Base-by-base conservation (phyloP, 92 coral and sea anemone genomes). In the Bergia sp. region DNA sequence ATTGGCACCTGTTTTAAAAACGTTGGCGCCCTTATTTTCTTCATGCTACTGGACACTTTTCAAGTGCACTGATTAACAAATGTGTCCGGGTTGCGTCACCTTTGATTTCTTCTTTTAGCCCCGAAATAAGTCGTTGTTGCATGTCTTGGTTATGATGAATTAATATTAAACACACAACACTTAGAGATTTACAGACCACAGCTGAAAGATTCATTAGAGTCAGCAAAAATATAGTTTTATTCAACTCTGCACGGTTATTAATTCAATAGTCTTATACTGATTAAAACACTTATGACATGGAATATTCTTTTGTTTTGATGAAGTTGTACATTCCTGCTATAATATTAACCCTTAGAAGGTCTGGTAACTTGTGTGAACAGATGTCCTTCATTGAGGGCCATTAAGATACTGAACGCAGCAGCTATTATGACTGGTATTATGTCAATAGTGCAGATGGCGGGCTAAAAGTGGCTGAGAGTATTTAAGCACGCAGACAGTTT, bases 281-380 rank as follows among this genome's bases (percentile, higher is more conserved):
- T 61, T 61, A 61, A 61, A 20, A 61, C 29, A 21, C 29, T 61
- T 61, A 18, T 61, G 69, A 20, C 7, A 0, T 61, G 69, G 69
- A 61, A 3, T 61, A 23, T 21, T 61, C 29, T 61, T 18, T 18
- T 61, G 7, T 61, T 61, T 61, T 16, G 18, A 44, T 3, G 6
- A 47, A n/a, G 9, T 23, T 77, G 15, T 20, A 47, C 47, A 76
- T 3, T 76, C 37, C 38, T 21, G 20, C 36, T 53, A 4, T 23
- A 47, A 47, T 7, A 12, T 16, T 9, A 36, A 47, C 37, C 58
- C 9, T 38, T 11, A 45, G 7, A 78, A 78, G 9, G 61, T 78
- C 82, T 78, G 82, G 64, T 20, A 21, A 20, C 53, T 78, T 78
- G 82, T 78, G 82, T 78, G 58, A 78, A 78, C 82, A 78, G 82